phyloP scores from a whole-genome alignment of 1,140 invertebrate species.

The Dreissena polymorpha region DNA sequence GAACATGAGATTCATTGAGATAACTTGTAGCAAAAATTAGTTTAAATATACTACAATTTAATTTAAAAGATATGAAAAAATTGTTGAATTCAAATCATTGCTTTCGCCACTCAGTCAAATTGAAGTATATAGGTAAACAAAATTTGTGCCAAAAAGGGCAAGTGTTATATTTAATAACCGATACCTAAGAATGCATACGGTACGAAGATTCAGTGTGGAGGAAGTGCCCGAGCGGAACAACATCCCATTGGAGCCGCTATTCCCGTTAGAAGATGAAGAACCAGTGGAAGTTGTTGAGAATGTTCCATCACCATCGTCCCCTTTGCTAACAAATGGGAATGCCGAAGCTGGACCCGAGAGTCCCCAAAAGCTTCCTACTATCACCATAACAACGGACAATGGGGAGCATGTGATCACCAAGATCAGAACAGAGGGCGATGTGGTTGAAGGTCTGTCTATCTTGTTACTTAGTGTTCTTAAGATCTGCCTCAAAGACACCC shows the following conservation, averaged over 20 bases:
- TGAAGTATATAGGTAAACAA: too few relatives aligned
- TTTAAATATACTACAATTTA: too few relatives aligned
- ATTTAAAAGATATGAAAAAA: too few relatives aligned
- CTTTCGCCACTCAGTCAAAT: too few relatives aligned
- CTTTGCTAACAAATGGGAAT: conserved; percentile 5
- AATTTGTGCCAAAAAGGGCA: neutral
- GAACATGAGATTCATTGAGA: too few relatives aligned
- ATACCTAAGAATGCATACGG: neutral
- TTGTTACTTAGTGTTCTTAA: neutral
- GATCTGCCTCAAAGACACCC: too few relatives aligned
- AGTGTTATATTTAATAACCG: neutral
- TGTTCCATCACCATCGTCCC: neutral
- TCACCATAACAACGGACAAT: conserved; percentile 25
- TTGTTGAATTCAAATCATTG: too few relatives aligned
- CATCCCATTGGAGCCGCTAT: conserved; percentile 38
- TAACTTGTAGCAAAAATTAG: too few relatives aligned
- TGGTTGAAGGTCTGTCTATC: conserved; percentile 20
- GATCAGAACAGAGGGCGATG: conserved; percentile 2
- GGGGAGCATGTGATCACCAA: conserved; percentile 38
- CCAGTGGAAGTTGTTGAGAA: neutral
- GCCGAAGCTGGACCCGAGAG: neutral
- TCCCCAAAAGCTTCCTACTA: conserved; percentile 16
- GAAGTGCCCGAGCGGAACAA: conserved; percentile 38
- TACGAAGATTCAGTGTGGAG: conserved; percentile 42
- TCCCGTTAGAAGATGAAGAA: neutral